phyloP scores from a whole-genome alignment of 2,797 vertebrate species.

The Pampus argenteus region DNA sequence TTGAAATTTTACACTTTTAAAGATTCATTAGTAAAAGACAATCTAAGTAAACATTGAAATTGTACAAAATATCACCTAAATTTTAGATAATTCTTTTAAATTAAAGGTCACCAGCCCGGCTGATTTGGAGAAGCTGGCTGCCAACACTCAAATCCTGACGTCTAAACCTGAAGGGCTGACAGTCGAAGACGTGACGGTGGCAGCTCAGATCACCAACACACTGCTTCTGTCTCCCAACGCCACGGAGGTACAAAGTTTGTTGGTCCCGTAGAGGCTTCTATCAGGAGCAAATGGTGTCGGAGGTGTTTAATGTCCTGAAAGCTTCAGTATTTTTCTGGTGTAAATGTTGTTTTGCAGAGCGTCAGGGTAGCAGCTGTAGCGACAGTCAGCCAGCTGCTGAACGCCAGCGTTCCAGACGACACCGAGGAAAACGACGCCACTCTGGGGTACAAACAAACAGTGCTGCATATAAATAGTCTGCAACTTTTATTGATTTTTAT shows the following conservation, averaged over 20 bases:
- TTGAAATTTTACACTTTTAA: no score
- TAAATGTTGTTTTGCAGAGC: constrained; percentile 39
- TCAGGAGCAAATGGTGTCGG: no score
- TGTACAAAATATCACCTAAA: no score
- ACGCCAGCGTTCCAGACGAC: neutral
- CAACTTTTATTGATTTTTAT: no score
- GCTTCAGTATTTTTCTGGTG: neutral
- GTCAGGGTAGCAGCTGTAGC: constrained; percentile 61
- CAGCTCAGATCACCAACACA: constrained; percentile 49
- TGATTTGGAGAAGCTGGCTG: constrained; percentile 39
- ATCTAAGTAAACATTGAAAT: no score
- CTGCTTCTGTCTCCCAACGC: constrained; percentile 49
- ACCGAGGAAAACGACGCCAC: constrained; percentile 21
- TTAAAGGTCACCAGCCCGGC: constrained; percentile 17
- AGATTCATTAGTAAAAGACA: no score
- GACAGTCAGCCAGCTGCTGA: constrained; percentile 76
- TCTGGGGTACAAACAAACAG: constrained; percentile 48
- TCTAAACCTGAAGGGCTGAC: constrained; percentile 65
- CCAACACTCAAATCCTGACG: constrained; percentile 73
- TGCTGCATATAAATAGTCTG: no score
- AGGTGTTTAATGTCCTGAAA: no score
- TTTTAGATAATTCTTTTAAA: no score
- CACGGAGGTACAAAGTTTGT: constrained; percentile 52
- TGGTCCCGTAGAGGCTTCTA: no score
- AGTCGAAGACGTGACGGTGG: constrained; percentile 48